phyloP scores from a whole-genome alignment of 2,797 vertebrate genomes.

The Eupleurogrammus muticus region DNA sequence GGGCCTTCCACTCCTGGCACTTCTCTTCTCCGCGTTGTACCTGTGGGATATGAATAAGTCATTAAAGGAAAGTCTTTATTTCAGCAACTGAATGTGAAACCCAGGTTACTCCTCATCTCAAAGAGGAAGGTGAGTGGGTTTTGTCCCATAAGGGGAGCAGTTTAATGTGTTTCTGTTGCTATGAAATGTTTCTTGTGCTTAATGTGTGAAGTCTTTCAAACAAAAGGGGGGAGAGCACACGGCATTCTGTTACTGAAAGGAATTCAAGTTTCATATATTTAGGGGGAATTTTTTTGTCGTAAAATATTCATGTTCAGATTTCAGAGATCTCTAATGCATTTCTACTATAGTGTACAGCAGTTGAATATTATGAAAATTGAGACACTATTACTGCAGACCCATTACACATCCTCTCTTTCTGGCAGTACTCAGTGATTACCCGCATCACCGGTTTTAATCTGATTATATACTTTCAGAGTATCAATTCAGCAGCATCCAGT shows the following conservation, averaged over 20 bases:
- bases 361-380: neutral
- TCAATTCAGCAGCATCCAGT: neutral
- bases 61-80: slow-evolving; percentile 49
- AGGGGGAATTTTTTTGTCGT: neutral
- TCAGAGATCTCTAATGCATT: slow-evolving; percentile 14
- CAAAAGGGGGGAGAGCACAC: neutral
- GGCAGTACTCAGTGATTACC: neutral
- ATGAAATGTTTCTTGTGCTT: slow-evolving; percentile 18
- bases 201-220: slow-evolving; percentile 23
- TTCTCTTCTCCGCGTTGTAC: slow-evolving; percentile 36
- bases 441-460: slow-evolving; percentile 10
- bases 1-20: slow-evolving; percentile 32
- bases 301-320: slow-evolving; percentile 27
- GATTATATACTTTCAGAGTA: neutral
- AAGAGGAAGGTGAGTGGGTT: slow-evolving; percentile 3
- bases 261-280: slow-evolving; percentile 10
- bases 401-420: neutral
- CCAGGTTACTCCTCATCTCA: slow-evolving; percentile 15
- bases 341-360: neutral
- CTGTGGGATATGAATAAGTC: slow-evolving; percentile 71
- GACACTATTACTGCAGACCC: neutral
- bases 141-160: neutral
- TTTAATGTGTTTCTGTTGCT: slow-evolving; percentile 33
- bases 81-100: slow-evolving; percentile 36
- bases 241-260: neutral